These are phyloP conservation scores for Aphidius gifuensis DNA, from an alignment of 1,140 invertebrate species.

Conservation along the genomic window DNA sequence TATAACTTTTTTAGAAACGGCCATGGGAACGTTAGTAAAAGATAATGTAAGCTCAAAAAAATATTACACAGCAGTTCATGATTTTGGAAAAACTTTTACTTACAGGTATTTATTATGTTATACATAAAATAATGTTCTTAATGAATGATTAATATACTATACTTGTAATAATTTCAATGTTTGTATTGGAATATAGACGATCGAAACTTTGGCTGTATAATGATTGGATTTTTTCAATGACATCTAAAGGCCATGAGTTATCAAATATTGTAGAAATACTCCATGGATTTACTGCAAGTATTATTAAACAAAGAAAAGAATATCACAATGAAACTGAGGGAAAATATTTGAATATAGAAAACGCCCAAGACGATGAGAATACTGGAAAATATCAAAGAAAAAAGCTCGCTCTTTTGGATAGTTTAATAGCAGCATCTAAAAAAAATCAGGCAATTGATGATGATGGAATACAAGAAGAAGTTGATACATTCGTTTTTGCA, in stretches of 20 bases:
- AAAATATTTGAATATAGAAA: slow-evolving; percentile 17
- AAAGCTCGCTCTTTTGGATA: slow-evolving; percentile 71
- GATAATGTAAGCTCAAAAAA: slow-evolving; percentile 31
- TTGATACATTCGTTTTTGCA: slow-evolving; percentile 83
- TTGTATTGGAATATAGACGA: slow-evolving; percentile 15
- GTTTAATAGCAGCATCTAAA: slow-evolving; percentile 63
- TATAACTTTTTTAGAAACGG: slow-evolving; percentile 29
- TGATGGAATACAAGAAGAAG: slow-evolving; percentile 75
- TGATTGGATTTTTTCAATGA: slow-evolving; percentile 26
- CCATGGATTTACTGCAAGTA: slow-evolving; percentile 29
- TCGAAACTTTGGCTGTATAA: slow-evolving; percentile 25
- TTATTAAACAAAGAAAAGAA: slow-evolving; percentile 32
- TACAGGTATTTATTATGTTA: background rate
- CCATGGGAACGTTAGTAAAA: slow-evolving; percentile 31
- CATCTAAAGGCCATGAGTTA: slow-evolving; percentile 28
- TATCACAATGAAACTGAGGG: slow-evolving; percentile 30
- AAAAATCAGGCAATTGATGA: slow-evolving; percentile 58
- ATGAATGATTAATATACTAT: background rate
- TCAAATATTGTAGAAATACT: slow-evolving; percentile 21
- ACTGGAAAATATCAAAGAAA: slow-evolving; percentile 36
- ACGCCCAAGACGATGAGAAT: slow-evolving; percentile 14
- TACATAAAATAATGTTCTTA: background rate
- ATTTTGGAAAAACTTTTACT: slow-evolving; percentile 24
- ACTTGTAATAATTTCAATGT: background rate
- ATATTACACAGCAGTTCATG: slow-evolving; percentile 32